A percentile compares a stretch with the other conserved stretches of the same genome.
phyloP scores from a whole-genome alignment of 2,888 invertebrate genomes.

The Dryococelus australis region DNA sequence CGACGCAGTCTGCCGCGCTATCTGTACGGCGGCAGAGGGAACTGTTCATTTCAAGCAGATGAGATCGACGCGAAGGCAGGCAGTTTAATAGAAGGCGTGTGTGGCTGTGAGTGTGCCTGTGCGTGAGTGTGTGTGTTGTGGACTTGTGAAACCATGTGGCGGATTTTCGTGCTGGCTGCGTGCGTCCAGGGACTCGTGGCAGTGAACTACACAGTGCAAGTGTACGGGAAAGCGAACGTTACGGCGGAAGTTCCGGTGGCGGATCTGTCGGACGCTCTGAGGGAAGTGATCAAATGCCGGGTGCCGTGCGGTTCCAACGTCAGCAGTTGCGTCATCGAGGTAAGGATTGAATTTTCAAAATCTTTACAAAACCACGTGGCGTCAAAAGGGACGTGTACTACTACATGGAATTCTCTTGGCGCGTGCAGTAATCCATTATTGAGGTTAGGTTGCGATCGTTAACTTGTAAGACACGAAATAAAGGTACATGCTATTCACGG shows the following conservation, averaged over 20 bases:
- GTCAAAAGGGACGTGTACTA: no score
- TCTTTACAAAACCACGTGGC: not conserved
- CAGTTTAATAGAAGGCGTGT: not conserved
- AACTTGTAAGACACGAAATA: no score
- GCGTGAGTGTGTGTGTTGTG: not conserved
- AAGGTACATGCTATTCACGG: no score
- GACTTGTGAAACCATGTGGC: not conserved
- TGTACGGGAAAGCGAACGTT: not conserved
- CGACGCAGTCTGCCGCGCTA: not conserved
- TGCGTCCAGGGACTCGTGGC: not conserved
- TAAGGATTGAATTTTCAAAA: not conserved
- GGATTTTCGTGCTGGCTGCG: not conserved
- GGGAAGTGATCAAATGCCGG: constrained; percentile 4
- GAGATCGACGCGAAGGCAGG: not conserved
- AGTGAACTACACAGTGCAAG: not conserved
- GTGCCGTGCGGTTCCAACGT: not conserved
- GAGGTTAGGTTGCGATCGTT: no score
- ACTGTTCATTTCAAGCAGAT: not conserved
- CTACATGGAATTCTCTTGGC: no score
- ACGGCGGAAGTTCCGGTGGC: not conserved
- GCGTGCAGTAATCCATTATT: no score
- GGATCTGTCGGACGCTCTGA: not conserved
- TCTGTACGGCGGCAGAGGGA: constrained; percentile 8
- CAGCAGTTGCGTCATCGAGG: not conserved
- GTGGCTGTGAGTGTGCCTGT: not conserved